phyloP scores from a whole-genome alignment of 2,113 vertebrate species.

The Heterotis niloticus region DNA sequence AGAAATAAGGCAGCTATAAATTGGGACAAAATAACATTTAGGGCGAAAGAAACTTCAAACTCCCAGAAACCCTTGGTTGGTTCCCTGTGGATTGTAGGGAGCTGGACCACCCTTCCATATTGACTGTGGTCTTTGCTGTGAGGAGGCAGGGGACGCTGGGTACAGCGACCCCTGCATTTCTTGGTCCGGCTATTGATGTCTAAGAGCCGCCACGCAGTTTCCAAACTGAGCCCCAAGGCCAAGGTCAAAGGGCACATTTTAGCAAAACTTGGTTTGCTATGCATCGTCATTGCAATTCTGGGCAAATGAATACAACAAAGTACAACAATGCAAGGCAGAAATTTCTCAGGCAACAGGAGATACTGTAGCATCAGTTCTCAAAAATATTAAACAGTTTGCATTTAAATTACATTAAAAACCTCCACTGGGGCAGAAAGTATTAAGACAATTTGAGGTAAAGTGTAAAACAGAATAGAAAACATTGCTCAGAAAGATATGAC shows the following conservation, averaged over 20 bases:
- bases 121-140: not conserved
- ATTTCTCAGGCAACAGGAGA: too few species aligned
- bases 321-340: not conserved
- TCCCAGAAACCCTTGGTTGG: not conserved
- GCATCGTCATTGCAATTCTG: too few species aligned
- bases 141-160: not conserved
- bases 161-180: not conserved
- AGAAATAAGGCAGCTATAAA: not conserved
- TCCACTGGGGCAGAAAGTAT: too few species aligned
- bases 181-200: slow-evolving; percentile 1
- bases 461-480: not conserved
- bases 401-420: too few species aligned
- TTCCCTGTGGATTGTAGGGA: not conserved
- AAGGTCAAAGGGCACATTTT: not conserved
- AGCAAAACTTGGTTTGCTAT: not conserved
- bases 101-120: not conserved
- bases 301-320: not conserved
- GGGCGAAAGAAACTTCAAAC: slow-evolving; percentile 7
- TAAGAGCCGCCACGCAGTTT: not conserved
- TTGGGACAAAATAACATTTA: not conserved
- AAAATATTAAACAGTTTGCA: too few species aligned
- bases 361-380: too few species aligned
- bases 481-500: not conserved
- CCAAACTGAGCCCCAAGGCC: not conserved
- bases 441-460: too few species aligned